A percentile compares a stretch with the other conserved stretches of the same genome.
Conservation (phyloP, 2,888 invertebrate species). For the Callosobruchus maculatus region DNA sequence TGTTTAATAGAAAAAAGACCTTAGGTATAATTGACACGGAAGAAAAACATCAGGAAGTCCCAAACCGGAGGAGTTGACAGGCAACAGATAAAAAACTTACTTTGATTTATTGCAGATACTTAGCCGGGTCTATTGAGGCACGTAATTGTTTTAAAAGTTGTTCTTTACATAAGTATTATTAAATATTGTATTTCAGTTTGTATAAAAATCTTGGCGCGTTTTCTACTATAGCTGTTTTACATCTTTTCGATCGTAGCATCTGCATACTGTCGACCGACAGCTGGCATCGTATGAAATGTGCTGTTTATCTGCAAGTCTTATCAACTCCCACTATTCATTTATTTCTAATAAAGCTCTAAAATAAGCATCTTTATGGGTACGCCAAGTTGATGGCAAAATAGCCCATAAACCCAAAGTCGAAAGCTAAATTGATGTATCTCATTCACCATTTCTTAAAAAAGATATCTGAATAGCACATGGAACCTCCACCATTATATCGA, state of each 20-base stretch:
- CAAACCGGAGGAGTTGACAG: neutral
- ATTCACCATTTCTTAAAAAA: too few species aligned
- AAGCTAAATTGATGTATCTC: too few species aligned
- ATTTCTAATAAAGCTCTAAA: too few species aligned
- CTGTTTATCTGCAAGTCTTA: too few species aligned
- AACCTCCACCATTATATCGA: too few species aligned
- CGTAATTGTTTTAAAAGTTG: conserved; percentile 26
- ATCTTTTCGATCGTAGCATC: neutral
- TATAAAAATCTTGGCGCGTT: neutral
- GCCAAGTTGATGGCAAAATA: too few species aligned
- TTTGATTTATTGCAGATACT: conserved; percentile 19
- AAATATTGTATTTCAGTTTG: neutral
- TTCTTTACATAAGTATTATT: conserved; percentile 13
- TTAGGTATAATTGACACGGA: conserved; percentile 7
- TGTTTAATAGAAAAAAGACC: neutral
- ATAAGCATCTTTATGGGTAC: too few species aligned
- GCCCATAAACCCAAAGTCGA: too few species aligned
- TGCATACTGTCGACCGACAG: too few species aligned
- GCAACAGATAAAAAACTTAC: conserved; percentile 5
- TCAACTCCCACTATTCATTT: too few species aligned
- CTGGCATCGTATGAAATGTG: too few species aligned
- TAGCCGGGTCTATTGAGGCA: conserved; percentile 21
- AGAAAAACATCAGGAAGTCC: neutral
- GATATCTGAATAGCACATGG: too few species aligned
- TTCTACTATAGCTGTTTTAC: neutral